phyloP scores from a whole-genome alignment of 2,113 vertebrate species.

The Anthoscopus minutus region DNA sequence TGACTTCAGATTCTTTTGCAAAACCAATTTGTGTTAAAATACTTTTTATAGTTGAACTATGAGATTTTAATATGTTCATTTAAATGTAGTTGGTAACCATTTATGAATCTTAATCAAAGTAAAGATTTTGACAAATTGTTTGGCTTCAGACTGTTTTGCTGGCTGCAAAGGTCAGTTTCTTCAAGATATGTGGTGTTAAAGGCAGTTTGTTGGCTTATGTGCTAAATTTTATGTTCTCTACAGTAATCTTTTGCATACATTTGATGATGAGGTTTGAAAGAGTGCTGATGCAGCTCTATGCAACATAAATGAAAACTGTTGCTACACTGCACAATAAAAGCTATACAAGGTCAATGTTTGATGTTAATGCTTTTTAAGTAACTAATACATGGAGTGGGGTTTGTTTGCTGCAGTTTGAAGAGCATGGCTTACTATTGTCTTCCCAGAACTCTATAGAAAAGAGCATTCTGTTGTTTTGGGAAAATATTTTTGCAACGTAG shows the following conservation, averaged over 20 bases:
- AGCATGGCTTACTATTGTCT: not conserved
- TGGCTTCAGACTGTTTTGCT: not conserved
- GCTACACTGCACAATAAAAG: no score
- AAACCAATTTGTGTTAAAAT: not conserved
- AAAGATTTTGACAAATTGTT: not conserved
- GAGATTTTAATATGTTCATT: not conserved
- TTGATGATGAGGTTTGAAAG: not conserved
- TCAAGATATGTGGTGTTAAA: not conserved
- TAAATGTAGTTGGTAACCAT: not conserved
- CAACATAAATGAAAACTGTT: not conserved
- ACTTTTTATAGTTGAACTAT: not conserved
- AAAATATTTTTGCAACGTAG: not conserved
- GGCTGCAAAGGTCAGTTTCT: not conserved
- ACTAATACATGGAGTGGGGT: not conserved
- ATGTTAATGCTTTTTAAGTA: not conserved
- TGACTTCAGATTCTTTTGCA: not conserved
- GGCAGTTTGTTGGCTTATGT: not conserved
- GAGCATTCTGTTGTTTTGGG: not conserved
- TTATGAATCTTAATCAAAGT: not conserved
- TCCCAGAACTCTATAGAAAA: not conserved
- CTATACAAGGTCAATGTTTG: not conserved
- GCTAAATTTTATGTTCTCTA: not conserved
- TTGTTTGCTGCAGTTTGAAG: not conserved
- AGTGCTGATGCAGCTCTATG: not conserved
- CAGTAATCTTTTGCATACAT: not conserved